phyloP scores from a whole-genome alignment of 2,113 vertebrate species.

The Periophthalmus modestus region DNA sequence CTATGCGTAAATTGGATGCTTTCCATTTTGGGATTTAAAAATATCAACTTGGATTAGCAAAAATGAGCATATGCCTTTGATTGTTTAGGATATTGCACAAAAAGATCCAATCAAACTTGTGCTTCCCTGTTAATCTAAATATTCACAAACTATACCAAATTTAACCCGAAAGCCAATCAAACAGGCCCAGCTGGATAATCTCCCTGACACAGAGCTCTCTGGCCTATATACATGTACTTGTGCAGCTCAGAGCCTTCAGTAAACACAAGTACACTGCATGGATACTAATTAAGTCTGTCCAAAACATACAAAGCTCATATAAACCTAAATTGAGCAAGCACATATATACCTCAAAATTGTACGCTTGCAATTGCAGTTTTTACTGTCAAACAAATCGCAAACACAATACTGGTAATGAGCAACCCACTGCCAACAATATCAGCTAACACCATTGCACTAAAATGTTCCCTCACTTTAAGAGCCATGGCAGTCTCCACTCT shows the following conservation, averaged over 20 bases:
- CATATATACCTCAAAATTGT: constrained; percentile 45
- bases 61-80: too few relatives aligned
- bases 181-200: constrained; percentile 46
- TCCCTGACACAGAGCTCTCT: constrained; percentile 12
- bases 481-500: not conserved
- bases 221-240: not conserved
- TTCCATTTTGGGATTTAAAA: not conserved
- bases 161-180: constrained; percentile 71
- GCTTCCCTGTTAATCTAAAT: constrained; percentile 30
- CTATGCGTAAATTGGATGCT: not conserved
- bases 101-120: constrained; percentile 8
- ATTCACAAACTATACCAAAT: constrained; percentile 47
- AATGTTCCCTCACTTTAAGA: not conserved
- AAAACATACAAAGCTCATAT: constrained; percentile 39
- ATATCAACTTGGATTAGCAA: too few relatives aligned
- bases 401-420: not conserved
- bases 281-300: constrained; percentile 21
- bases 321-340: constrained; percentile 55
- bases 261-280: constrained; percentile 5
- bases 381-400: not conserved
- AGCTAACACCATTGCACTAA: not conserved
- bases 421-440: not conserved
- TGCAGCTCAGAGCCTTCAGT: not conserved
- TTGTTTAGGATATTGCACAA: not conserved
- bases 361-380: not conserved